These are phyloP conservation scores for Aspidapion aeneum DNA, from an alignment of 2,888 invertebrate genomes.

Conservation along the genomic window DNA sequence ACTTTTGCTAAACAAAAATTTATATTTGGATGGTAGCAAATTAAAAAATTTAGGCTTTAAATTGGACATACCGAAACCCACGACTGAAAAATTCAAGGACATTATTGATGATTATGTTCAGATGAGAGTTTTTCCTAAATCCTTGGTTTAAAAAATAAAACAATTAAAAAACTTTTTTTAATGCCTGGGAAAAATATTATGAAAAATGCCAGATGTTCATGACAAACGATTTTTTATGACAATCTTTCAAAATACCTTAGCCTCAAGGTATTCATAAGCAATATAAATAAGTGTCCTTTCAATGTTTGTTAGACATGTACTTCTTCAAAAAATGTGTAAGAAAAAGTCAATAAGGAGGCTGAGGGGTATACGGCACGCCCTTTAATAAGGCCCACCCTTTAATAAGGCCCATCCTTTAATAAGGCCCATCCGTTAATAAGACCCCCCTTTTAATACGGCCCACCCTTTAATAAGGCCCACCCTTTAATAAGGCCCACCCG, in stretches of 20 bases:
- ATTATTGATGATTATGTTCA: conserved; percentile 76
- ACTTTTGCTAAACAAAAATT: conserved; percentile 74
- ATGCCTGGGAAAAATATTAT: background rate
- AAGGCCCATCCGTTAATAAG: too few relatives aligned
- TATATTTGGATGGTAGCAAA: conserved; percentile 69
- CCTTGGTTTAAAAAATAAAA: conserved; percentile 48
- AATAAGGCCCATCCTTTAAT: too few relatives aligned
- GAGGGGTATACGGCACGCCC: too few relatives aligned
- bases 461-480: too few relatives aligned
- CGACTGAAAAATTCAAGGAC: conserved; percentile 48
- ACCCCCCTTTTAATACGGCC: too few relatives aligned
- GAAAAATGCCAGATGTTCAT: too few relatives aligned
- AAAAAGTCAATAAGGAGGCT: too few relatives aligned
- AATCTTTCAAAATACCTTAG: background rate
- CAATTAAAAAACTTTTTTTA: background rate
- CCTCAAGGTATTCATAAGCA: background rate
- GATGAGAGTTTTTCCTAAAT: conserved; percentile 80
- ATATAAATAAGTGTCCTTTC: background rate
- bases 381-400: too few relatives aligned
- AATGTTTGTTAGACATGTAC: too few relatives aligned
- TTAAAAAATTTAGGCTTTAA: conserved; percentile 59
- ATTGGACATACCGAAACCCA: conserved; percentile 60
- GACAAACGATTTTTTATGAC: background rate
- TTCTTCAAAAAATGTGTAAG: too few relatives aligned
- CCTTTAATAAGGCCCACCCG: too few relatives aligned